Evolutionary conservation across 2,113 vertebrate genomes (phyloP), one percentile per base, ranked within the genome.

Genomic region (Edolisoma coerulescens): DNA sequence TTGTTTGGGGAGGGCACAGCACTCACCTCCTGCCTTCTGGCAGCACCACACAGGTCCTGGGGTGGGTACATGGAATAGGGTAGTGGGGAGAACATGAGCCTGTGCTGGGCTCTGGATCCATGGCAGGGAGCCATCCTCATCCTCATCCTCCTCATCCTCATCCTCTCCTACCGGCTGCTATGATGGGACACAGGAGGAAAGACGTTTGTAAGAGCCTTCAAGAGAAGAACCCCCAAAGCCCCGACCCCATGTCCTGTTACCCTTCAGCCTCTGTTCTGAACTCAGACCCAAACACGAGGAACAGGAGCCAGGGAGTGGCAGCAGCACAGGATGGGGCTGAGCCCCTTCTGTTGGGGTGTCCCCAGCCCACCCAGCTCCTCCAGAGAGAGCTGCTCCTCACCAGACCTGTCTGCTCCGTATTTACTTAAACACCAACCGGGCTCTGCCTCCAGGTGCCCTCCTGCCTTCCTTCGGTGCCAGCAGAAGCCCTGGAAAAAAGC

Each of bases 211-310:
- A 3, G 18, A 64, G 2, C 16, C 7, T 6, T 49, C 37, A 47
- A 73, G 30, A 15, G 21, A 50, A 41, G 8, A 81, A 27, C 23
- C 12, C 24, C 32, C 30, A 6, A 24, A 28, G 16, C 4, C 37
- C 9, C 1, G 0, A 4, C 4, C 35, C 33, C 10, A 0, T 1
- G 4, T 23, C 26, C 63, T 16, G 9, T 17, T 8, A 6, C 19
- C 47, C 64, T 35, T 35, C 71, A 57, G 0, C 7, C 26, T 44
- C 50, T 39, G 4, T 1, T 35, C 65, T 37, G 27, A 63, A 9
- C 11, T 33, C 5, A 18, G 56, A 8, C 5, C 32, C 17, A 7
- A 14, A 16, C 5, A 54, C 53, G 24, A 60, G 35, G 12, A 45
- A 2, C 27, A 18, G 56, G 32, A 69, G 21, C 15, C 65, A 13